Conservation (phyloP, 1,140 invertebrate species). For the Apis cerana region DNA sequence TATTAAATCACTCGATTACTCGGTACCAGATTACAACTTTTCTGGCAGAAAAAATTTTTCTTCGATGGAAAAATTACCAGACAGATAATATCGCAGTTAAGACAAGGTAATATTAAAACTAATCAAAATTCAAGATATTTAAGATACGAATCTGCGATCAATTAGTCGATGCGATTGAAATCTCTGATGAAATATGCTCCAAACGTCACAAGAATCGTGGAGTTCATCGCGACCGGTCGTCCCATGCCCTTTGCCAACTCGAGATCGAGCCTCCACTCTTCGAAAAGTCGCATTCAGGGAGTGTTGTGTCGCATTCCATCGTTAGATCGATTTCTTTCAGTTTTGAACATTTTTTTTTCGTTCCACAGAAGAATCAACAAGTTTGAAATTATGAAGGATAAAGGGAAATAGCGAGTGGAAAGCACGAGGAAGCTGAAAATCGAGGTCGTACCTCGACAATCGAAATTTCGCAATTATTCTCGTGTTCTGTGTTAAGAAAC, state of each 20-base stretch:
- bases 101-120: background rate
- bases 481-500: conserved; percentile 9
- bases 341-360: background rate
- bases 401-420: background rate
- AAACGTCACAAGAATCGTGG: background rate
- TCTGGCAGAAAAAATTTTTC: too few species aligned
- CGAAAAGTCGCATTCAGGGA: conserved; percentile 52
- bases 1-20: background rate
- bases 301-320: conserved; percentile 58
- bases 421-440: conserved; percentile 51
- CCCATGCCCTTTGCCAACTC: conserved; percentile 49
- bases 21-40: background rate
- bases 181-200: background rate
- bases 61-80: background rate
- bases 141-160: background rate
- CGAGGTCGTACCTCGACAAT: conserved; percentile 65
- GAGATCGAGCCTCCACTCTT: conserved; percentile 37
- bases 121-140: background rate
- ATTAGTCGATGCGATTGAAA: background rate
- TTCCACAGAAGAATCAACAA: too few species aligned
- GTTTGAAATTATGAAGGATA: background rate
- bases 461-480: conserved; percentile 56
- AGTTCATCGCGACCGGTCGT: conserved; percentile 52
- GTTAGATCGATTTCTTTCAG: background rate
- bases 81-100: background rate